These are phyloP conservation scores for Sciurus carolinensis DNA, from an alignment of 2,797 vertebrate species.

Conservation along the genomic window DNA sequence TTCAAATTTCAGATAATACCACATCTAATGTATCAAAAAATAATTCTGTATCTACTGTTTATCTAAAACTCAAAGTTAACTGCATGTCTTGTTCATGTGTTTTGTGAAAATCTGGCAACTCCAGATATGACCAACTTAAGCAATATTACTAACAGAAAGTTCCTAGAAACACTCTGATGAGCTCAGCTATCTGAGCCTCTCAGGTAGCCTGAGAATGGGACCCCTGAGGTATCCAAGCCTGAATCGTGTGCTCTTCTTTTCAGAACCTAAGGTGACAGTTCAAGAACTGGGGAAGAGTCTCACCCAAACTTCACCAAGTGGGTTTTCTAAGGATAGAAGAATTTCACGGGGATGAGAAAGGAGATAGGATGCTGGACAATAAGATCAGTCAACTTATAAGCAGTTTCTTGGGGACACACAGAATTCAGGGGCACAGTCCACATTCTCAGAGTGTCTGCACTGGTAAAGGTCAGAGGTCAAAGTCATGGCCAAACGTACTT, in stretches of 20 bases:
- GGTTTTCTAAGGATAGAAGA: neutral
- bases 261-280: neutral
- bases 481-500: neutral
- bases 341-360: neutral
- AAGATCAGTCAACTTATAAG: neutral
- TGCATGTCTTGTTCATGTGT: neutral
- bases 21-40: neutral
- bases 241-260: neutral
- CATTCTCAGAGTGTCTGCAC: neutral
- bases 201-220: neutral
- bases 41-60: neutral
- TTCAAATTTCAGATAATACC: conserved; percentile 17
- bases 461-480: too few relatives aligned
- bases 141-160: neutral
- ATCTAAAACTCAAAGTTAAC: conserved; percentile 19
- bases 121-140: neutral
- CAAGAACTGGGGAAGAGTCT: neutral
- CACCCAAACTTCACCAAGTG: neutral
- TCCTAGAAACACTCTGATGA: neutral
- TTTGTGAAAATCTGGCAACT: conserved; percentile 31
- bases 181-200: neutral
- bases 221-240: neutral
- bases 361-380: neutral
- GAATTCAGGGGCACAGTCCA: neutral
- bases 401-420: neutral